Percentiles rank a stretch among this genome's conserved stretches.
Evolutionary conservation across 1,140 invertebrate species (phyloP).

Genomic region (Drosophila baimaii): DNA sequence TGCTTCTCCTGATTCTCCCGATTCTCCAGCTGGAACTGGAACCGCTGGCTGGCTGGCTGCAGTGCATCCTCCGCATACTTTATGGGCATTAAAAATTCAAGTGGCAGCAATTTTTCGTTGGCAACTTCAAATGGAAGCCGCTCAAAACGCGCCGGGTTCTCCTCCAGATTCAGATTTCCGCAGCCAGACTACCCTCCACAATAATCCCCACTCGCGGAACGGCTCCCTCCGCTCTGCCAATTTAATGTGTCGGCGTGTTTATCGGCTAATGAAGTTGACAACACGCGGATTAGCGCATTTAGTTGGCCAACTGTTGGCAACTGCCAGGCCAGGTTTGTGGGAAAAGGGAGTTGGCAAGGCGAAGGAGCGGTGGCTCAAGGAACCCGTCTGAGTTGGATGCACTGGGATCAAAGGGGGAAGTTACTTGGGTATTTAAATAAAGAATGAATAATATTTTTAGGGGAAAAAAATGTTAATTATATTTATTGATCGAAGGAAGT

Average conservation of each 20-base stretch:
- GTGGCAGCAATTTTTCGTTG: constrained; percentile 84
- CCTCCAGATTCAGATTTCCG: constrained; percentile 3
- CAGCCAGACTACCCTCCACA: constrained; percentile 33
- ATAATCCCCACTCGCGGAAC: constrained; percentile 1
- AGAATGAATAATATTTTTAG: neutral
- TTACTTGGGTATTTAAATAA: neutral
- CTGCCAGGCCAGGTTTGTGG: constrained; percentile 12
- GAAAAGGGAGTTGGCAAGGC: neutral
- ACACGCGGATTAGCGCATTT: constrained; percentile 84
- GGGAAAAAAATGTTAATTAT: no score
- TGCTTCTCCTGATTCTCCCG: neutral
- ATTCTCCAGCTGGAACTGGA: constrained; percentile 16
- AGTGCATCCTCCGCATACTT: constrained; percentile 79
- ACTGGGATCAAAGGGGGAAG: neutral
- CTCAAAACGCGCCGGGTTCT: constrained; percentile 32
- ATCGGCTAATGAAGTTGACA: constrained; percentile 85
- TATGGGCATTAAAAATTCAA: constrained; percentile 84
- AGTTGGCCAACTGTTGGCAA: constrained; percentile 74
- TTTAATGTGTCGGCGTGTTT: constrained; percentile 84
- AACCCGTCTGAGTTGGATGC: constrained; percentile 20
- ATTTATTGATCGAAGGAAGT: no score
- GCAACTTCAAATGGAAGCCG: constrained; percentile 81
- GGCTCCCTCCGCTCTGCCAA: constrained; percentile 48
- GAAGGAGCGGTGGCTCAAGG: constrained; percentile 1
- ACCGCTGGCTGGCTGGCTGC: constrained; percentile 36